Evolutionary conservation across 2,888 invertebrate species (phyloP).

Genomic region (Phengaris arion): DNA sequence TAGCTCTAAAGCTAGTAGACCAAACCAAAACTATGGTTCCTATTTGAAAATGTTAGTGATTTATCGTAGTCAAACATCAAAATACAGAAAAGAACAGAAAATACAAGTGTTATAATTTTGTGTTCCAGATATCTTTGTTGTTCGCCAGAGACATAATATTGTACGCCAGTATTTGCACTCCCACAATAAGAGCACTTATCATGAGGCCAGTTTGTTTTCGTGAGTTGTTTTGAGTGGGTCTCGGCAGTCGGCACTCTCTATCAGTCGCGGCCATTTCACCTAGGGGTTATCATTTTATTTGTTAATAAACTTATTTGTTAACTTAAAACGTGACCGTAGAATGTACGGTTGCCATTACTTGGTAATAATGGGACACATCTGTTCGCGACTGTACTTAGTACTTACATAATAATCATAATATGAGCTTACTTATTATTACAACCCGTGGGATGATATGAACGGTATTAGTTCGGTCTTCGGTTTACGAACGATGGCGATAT

Average conservation of each 20-base stretch:
- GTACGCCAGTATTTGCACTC: neutral
- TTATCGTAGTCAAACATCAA: no score
- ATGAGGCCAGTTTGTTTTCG: conserved; percentile 10
- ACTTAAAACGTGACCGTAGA: neutral
- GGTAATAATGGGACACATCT: no score
- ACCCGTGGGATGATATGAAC: no score
- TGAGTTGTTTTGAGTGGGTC: neutral
- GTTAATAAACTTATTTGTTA: neutral
- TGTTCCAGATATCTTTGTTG: neutral
- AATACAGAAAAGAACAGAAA: no score
- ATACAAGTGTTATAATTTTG: neutral
- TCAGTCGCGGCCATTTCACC: conserved; percentile 2
- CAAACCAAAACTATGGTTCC: no score
- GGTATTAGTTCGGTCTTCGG: no score
- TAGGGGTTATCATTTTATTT: neutral
- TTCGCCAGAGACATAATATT: neutral
- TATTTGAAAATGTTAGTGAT: no score
- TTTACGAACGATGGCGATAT: no score
- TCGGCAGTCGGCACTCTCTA: neutral
- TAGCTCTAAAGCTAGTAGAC: no score
- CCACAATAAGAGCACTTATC: conserved; percentile 7
- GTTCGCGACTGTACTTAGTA: no score
- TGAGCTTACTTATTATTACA: no score
- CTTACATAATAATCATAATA: no score
- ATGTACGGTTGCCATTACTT: neutral